phyloP scores from a whole-genome alignment of 1,140 invertebrate species.

The Aphidius gifuensis region DNA sequence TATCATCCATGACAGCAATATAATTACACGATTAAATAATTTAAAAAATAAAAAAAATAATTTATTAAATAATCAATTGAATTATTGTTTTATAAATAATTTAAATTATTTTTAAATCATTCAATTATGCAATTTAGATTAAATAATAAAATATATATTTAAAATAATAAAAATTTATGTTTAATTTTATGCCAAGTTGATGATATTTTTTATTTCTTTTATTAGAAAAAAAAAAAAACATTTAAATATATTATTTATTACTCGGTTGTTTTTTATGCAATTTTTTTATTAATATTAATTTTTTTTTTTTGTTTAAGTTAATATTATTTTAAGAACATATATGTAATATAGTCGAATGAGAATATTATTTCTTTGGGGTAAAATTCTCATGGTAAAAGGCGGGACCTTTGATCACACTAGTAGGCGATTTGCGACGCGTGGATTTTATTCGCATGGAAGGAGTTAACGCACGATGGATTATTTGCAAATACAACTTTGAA shows the following conservation, averaged over 20 bases:
- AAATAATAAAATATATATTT: no score
- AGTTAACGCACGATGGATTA: slow-evolving; percentile 23
- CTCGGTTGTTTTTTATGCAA: neutral
- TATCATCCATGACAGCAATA: neutral
- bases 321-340: neutral
- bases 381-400: slow-evolving; percentile 7
- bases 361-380: neutral
- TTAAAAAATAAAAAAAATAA: neutral
- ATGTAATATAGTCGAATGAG: no score
- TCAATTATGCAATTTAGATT: no score
- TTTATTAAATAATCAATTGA: neutral
- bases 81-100: neutral
- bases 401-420: slow-evolving; percentile 28
- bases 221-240: neutral
- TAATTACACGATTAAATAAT: neutral
- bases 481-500: slow-evolving; percentile 7
- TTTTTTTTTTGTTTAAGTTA: neutral
- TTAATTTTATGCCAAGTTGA: no score
- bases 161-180: no score
- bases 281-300: neutral
- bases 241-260: neutral
- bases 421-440: slow-evolving; percentile 27
- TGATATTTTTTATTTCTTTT: no score
- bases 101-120: no score
- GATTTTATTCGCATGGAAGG: slow-evolving; percentile 28